Percentiles rank a stretch among this genome's conserved stretches.
phyloP scores from a whole-genome alignment of 2,113 vertebrate genomes.

The Mus pahari region DNA sequence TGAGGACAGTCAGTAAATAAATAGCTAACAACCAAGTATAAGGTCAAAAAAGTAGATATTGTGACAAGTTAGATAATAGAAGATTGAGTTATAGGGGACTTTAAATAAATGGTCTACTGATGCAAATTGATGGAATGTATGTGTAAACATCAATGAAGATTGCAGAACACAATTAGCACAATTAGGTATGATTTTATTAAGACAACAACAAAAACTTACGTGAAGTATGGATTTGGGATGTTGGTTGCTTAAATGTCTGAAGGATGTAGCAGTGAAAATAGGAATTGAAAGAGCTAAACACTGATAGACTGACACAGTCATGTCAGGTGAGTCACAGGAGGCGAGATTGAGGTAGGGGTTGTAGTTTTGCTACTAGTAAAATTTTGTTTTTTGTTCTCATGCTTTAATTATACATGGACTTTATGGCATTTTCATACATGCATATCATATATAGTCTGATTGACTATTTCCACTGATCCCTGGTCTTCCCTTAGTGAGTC shows the following conservation, averaged over 20 bases:
- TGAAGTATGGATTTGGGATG: slow-evolving; percentile 34
- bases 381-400: not conserved
- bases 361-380: not conserved
- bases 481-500: no score
- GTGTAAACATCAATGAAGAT: not conserved
- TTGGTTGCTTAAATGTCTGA: not conserved
- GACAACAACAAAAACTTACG: not conserved
- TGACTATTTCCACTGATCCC: not conserved
- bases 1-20: not conserved
- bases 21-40: no score
- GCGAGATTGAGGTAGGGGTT: not conserved
- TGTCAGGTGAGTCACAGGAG: not conserved
- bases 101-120: not conserved
- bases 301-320: not conserved
- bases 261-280: not conserved
- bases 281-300: not conserved
- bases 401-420: not conserved
- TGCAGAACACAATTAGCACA: not conserved
- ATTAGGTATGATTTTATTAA: slow-evolving; percentile 9
- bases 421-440: not conserved
- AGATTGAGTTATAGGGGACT: slow-evolving; percentile 3
- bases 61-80: not conserved
- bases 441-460: no score
- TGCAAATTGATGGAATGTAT: not conserved
- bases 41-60: not conserved